Evolutionary conservation across 2,888 invertebrate species (phyloP), one percentile per base, ranked within the genome.

Genomic region (Aphidius colemani): DNA sequence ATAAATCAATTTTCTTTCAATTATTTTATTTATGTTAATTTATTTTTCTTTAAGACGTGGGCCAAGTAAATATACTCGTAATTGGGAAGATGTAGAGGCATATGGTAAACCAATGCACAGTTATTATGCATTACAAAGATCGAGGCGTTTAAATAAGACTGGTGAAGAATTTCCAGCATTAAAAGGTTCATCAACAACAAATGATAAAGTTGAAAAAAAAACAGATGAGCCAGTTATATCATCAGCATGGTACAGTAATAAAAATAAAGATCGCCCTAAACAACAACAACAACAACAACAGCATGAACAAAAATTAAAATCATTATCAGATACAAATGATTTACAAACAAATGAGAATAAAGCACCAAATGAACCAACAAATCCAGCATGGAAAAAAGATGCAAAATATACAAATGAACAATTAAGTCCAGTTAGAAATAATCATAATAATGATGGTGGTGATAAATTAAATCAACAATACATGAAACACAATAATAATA

Each of bases 41-140:
- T 62, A 10, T 30, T 44, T 60, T 49, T 48, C 43, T 48, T 13
- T 45, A 75, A 93, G 93, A 0, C 93, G 95, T 61, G 95, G 95
- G 0, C 95, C 95, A 0, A 95, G 91, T 79, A 95, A 95, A 81
- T 96, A 96, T 81, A 94, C 92, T 0, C 88, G 95, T 9, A 94
- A 93, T 65, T 96, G 95, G 95, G 94, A 95, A 78, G 95, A 96
- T 78, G 94, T 94, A 78, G 93, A 93, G 77, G 95, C 95, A 0
- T 96, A 95, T 79, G 85, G 87, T 18, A 89, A 92, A 70, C 83
- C 85, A 11, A 74, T 82, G 13, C 13, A 77, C 75, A 46, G n/a
- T n/a, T n/a, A 72, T 74, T 50, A 69, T 72, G 69, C 69, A 53
- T 67, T 75, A 30, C 30, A 30, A 30, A 30, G 5, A 30, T 2